Conservation (phyloP, 2,888 invertebrate species). For the Apamea crenata region DNA sequence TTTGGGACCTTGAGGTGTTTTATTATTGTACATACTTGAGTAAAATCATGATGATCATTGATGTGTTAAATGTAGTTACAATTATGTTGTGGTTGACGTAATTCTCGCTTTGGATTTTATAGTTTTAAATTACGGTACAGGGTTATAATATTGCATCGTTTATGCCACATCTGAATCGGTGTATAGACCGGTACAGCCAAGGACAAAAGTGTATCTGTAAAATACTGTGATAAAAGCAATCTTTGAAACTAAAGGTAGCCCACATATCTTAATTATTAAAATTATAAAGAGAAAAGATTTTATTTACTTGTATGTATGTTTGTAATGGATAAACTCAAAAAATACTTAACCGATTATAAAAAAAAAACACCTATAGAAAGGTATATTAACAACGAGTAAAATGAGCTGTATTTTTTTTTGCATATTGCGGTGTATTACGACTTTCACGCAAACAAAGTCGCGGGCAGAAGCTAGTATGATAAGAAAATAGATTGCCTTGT, state of each 20-base stretch:
- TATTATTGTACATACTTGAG: slow-evolving; percentile 52
- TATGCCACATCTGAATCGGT: not conserved
- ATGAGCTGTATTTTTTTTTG: not conserved
- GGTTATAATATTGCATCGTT: not conserved
- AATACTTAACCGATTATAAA: not conserved
- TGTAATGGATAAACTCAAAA: no score
- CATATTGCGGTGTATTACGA: not conserved
- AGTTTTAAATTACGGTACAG: not conserved
- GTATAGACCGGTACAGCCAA: not conserved
- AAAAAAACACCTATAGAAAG: not conserved
- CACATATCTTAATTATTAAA: not conserved
- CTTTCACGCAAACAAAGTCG: not conserved
- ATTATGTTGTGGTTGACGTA: slow-evolving; percentile 47
- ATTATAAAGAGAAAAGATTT: not conserved
- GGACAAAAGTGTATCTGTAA: not conserved
- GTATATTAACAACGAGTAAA: not conserved
- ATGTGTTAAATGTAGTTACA: slow-evolving; percentile 35
- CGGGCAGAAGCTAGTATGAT: no score
- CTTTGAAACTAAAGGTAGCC: not conserved
- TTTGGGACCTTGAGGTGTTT: slow-evolving; percentile 57
- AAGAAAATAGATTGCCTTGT: no score
- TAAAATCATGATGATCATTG: slow-evolving; percentile 39
- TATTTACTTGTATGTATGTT: no score
- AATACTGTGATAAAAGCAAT: not conserved
- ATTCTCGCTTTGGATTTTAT: slow-evolving; percentile 20